These are phyloP conservation scores for Brachionus manjavacas DNA, from an alignment of 1,140 invertebrate genomes.

Conservation along the genomic window DNA sequence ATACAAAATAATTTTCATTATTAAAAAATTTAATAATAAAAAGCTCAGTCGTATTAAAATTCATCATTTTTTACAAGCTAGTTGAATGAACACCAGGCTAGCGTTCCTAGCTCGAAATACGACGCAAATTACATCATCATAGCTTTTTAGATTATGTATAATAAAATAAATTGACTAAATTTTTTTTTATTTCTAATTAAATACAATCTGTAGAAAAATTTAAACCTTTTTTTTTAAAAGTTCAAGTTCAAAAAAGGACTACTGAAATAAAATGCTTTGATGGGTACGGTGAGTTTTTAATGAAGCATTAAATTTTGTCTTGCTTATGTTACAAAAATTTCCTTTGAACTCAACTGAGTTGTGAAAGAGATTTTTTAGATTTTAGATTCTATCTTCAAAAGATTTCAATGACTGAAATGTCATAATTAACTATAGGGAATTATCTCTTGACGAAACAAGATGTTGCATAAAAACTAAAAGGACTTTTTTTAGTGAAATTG, in stretches of 20 bases:
- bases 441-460: no score
- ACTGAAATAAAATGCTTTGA: background rate
- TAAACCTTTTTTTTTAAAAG: background rate
- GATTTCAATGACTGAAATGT: no score
- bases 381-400: no score
- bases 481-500: no score
- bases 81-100: conserved; percentile 41
- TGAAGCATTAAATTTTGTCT: background rate
- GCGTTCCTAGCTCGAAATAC: conserved; percentile 38
- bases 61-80: conserved; percentile 34
- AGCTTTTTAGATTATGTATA: background rate
- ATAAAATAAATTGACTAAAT: no score
- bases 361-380: no score
- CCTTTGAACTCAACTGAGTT: no score
- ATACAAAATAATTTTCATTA: background rate
- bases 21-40: background rate
- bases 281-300: background rate
- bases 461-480: no score
- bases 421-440: no score
- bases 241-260: background rate
- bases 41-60: conserved; percentile 35
- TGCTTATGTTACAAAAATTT: no score
- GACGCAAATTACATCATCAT: conserved; percentile 43
- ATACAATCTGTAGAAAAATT: background rate
- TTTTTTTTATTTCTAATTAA: background rate